Evolutionary conservation across 1,140 invertebrate species (phyloP).

Genomic region (Drosophila sproati): DNA sequence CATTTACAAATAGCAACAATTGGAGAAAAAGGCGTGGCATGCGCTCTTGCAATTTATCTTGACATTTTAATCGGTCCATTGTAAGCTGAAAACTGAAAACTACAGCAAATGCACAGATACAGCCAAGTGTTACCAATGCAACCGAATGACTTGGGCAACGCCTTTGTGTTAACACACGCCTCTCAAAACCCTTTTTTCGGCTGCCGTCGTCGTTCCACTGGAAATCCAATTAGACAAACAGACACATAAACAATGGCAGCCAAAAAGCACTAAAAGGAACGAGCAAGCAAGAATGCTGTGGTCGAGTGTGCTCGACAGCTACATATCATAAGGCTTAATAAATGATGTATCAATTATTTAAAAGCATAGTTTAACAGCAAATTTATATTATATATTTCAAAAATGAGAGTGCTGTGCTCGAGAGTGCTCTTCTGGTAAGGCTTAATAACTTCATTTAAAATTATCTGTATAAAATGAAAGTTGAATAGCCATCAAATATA

Average conservation of each 20-base stretch:
- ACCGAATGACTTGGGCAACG: slow-evolving; percentile 27
- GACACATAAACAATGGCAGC: slow-evolving; percentile 62
- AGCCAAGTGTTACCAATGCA: slow-evolving; percentile 20
- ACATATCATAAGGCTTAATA: background rate
- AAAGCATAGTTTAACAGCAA: no score
- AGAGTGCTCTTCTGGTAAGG: no score
- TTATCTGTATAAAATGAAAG: no score
- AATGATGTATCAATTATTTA: no score
- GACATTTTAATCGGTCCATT: slow-evolving; percentile 66
- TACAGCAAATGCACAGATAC: slow-evolving; percentile 1
- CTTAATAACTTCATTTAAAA: no score
- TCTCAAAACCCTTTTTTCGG: slow-evolving; percentile 37
- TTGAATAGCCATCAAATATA: no score
- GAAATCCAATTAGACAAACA: slow-evolving; percentile 73
- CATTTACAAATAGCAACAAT: no score
- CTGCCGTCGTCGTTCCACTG: slow-evolving; percentile 10
- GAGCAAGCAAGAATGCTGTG: background rate
- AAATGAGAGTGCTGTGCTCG: no score
- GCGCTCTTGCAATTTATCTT: slow-evolving; percentile 60
- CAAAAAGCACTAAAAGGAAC: slow-evolving; percentile 22
- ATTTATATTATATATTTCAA: no score
- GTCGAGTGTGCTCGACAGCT: background rate
- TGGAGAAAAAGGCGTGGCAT: slow-evolving; percentile 38
- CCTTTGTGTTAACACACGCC: slow-evolving; percentile 43
- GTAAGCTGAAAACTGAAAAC: slow-evolving; percentile 39